These are phyloP conservation scores for Morpho helenor DNA, from an alignment of 2,888 invertebrate genomes.

Conservation along the genomic window DNA sequence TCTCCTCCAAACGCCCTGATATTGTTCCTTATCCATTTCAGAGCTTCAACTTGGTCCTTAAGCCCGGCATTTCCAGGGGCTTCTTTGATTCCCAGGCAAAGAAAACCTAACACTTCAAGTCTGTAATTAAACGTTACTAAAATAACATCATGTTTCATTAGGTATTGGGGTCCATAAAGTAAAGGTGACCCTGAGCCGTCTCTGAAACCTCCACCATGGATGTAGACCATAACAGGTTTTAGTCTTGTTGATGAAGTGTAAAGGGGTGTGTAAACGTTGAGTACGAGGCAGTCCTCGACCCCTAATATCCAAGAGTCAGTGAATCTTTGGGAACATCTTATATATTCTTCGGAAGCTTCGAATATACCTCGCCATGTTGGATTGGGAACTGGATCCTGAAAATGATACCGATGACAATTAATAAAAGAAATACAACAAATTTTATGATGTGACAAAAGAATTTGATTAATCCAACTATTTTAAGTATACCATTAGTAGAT, in stretches of 20 bases:
- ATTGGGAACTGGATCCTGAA: constrained; percentile 50
- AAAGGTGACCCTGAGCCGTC: constrained; percentile 61
- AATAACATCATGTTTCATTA: constrained; percentile 53
- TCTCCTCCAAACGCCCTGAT: constrained; percentile 62
- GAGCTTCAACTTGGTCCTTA: constrained; percentile 65
- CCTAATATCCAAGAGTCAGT: constrained; percentile 42
- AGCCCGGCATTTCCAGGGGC: constrained; percentile 65
- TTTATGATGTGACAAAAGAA: too few relatives aligned
- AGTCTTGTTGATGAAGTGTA: constrained; percentile 21
- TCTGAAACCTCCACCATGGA: constrained; percentile 67
- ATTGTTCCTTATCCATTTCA: constrained; percentile 59
- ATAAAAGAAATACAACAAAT: too few relatives aligned
- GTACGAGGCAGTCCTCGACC: constrained; percentile 56
- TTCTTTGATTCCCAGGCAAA: constrained; percentile 60
- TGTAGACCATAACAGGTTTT: constrained; percentile 65
- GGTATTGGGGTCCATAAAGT: constrained; percentile 59
- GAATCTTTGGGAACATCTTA: constrained; percentile 59
- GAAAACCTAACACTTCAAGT: constrained; percentile 60
- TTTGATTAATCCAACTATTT: too few relatives aligned
- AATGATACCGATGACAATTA: constrained; percentile 18
- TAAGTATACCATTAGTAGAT: too few relatives aligned
- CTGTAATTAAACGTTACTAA: constrained; percentile 66
- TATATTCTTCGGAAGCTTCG: constrained; percentile 52
- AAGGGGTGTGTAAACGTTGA: constrained; percentile 60
- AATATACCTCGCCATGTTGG: constrained; percentile 51